A percentile compares a stretch with the other conserved stretches of the same genome.
These are phyloP conservation scores for Dipodomys ordii DNA, from an alignment of 2,113 vertebrate species.

Conservation along the genomic window DNA sequence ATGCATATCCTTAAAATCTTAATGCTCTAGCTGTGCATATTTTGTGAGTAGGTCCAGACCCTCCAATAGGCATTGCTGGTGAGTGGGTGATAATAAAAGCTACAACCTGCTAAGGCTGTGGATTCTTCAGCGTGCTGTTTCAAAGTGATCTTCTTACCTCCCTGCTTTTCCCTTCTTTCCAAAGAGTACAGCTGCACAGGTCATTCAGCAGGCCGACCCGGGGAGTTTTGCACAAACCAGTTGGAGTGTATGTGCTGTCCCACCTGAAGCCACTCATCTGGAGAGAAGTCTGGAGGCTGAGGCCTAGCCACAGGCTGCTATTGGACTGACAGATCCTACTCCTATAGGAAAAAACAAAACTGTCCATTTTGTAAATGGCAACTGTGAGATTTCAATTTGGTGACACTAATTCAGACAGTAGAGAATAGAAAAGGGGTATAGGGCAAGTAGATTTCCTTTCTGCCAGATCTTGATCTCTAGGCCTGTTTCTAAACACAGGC, in stretches of 20 bases:
- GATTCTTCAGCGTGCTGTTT: background rate
- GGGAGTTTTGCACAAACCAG: slow-evolving; percentile 20
- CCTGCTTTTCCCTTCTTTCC: background rate
- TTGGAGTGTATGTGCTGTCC: background rate
- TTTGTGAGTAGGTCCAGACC: background rate
- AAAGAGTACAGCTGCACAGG: background rate
- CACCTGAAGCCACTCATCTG: background rate
- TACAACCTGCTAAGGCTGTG: background rate
- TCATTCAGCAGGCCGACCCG: background rate
- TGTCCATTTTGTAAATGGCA: background rate
- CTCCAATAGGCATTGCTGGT: background rate
- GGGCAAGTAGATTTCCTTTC: background rate
- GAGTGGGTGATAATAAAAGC: background rate
- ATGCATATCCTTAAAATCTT: slow-evolving; percentile 7
- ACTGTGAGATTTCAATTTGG: background rate
- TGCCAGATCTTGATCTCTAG: background rate
- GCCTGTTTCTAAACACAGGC: background rate
- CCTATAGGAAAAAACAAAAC: background rate
- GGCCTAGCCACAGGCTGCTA: background rate
- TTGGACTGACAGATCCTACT: background rate
- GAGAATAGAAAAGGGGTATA: background rate
- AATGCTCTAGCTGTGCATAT: background rate
- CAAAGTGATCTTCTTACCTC: background rate
- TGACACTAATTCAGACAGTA: background rate
- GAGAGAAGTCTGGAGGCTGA: background rate